Conservation (phyloP, 1,140 invertebrate genomes). For the Tetragonula clypearis region DNA sequence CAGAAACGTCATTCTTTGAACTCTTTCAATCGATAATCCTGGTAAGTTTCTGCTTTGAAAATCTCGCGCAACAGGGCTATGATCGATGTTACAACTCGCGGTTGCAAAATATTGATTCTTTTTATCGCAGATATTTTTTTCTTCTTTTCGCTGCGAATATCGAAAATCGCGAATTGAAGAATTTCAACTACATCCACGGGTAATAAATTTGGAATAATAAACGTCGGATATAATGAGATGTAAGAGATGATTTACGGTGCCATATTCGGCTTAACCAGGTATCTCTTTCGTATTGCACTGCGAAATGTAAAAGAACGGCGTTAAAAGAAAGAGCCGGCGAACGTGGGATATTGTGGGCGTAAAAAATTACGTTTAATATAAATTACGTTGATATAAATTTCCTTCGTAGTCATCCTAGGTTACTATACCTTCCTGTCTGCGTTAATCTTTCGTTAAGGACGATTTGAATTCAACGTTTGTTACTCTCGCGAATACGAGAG, state of each 20-base stretch:
- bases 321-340: not conserved
- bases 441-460: not conserved
- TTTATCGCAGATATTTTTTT: too few species aligned
- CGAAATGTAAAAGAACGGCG: not conserved
- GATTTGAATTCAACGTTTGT: not conserved
- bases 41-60: not conserved
- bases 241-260: not conserved
- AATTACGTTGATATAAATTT: conserved; percentile 11
- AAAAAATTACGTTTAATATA: not conserved
- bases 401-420: not conserved
- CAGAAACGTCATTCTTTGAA: too few species aligned
- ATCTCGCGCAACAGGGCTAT: not conserved
- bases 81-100: not conserved
- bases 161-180: not conserved
- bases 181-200: not conserved
- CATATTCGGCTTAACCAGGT: not conserved
- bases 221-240: not conserved
- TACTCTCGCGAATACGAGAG: not conserved
- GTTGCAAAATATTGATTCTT: too few species aligned
- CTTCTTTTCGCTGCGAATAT: too few species aligned
- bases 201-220: not conserved
- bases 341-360: not conserved
- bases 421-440: not conserved
- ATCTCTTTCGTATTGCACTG: not conserved
- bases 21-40: not conserved